Percentiles rank a stretch among this genome's conserved stretches.
Conservation (phyloP, 2,888 invertebrate species). For the Eudasyphora cyanicolor region DNA sequence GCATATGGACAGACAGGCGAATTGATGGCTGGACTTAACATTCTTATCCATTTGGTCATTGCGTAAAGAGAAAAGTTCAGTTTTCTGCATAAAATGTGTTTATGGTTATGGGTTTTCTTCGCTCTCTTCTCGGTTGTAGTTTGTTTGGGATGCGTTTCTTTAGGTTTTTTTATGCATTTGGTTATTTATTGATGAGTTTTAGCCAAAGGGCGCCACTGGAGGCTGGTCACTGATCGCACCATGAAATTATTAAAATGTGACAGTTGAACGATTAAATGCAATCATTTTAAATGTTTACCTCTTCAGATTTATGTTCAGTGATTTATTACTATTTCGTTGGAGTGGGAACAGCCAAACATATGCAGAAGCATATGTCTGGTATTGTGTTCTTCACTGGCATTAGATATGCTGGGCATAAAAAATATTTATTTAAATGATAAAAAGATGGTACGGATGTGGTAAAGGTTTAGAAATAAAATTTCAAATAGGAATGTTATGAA, state of each 20-base stretch:
- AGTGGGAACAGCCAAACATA: neutral
- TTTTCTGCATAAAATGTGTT: constrained; percentile 34
- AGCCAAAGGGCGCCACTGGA: constrained; percentile 75
- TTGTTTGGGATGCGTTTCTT: constrained; percentile 33
- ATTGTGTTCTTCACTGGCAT: neutral
- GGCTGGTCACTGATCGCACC: constrained; percentile 75
- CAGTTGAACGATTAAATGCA: constrained; percentile 77
- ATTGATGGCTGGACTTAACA: neutral
- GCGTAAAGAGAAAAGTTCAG: constrained; percentile 54
- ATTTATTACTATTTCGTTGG: constrained; percentile 61
- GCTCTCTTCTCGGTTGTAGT: no score
- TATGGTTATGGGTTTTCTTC: constrained; percentile 44
- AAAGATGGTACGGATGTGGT: neutral
- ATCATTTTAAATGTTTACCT: constrained; percentile 72
- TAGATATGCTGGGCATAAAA: neutral
- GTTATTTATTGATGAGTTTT: constrained; percentile 76
- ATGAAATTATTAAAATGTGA: constrained; percentile 78
- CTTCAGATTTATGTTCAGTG: constrained; percentile 66
- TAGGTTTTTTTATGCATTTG: constrained; percentile 56
- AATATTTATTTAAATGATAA: constrained; percentile 1
- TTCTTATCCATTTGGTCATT: constrained; percentile 49
- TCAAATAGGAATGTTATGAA: neutral
- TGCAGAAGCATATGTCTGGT: neutral
- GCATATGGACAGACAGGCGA: neutral
- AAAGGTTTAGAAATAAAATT: neutral